A percentile compares a stretch with the other conserved stretches of the same genome.
These are phyloP conservation scores for Siderastrea radians DNA, from an alignment of 92 coral and sea anemone species.

Conservation along the genomic window DNA sequence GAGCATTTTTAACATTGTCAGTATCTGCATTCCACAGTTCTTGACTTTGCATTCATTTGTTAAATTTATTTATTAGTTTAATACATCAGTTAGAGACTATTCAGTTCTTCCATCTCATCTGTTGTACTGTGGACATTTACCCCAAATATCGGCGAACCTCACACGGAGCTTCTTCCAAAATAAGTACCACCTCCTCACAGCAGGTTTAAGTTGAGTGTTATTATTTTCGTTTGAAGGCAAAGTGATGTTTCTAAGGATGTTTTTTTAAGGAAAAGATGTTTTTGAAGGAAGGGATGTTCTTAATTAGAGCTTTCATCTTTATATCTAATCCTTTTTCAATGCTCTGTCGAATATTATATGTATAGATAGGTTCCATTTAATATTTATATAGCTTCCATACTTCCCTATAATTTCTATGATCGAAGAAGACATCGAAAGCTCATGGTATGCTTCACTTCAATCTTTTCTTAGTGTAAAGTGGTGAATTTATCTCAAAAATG, in stretches of 20 bases:
- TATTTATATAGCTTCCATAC: constrained; percentile 38
- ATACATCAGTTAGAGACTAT: constrained; percentile 21
- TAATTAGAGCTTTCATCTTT: constrained; percentile 28
- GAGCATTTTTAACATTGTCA: constrained; percentile 32
- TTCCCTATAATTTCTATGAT: constrained; percentile 39
- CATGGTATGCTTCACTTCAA: constrained; percentile 55
- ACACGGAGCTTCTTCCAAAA: constrained; percentile 47
- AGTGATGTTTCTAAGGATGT: not conserved
- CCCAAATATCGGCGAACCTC: constrained; percentile 47
- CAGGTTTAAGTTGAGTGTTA: constrained; percentile 25
- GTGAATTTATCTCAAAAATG: constrained; percentile 50
- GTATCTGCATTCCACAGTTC: not conserved
- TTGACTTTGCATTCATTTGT: not conserved
- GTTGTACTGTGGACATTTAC: constrained; percentile 44
- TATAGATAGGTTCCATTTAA: constrained; percentile 44
- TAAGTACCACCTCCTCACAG: constrained; percentile 37
- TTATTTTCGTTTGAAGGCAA: not conserved
- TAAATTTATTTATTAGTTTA: not conserved
- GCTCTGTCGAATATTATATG: constrained; percentile 32
- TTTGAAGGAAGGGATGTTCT: constrained; percentile 11
- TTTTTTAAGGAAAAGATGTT: too few relatives aligned
- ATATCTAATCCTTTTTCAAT: constrained; percentile 35
- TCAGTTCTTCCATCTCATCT: constrained; percentile 29
- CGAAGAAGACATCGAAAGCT: constrained; percentile 43
- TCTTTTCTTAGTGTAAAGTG: constrained; percentile 37